phyloP scores from a whole-genome alignment of 2,888 invertebrate genomes.

The Antheraea yamamai region DNA sequence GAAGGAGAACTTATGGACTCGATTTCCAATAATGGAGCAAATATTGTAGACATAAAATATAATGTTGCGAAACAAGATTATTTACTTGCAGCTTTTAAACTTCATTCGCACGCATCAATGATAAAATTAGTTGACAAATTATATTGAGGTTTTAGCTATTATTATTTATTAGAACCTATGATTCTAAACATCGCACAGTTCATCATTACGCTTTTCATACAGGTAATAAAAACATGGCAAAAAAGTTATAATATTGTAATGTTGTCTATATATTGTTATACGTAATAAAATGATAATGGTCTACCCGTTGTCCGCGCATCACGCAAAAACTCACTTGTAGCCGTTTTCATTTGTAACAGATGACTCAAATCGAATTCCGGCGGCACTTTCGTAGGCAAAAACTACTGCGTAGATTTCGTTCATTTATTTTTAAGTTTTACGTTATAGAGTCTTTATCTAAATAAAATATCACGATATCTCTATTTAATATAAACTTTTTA shows the following conservation, averaged over 20 bases:
- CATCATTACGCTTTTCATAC: not conserved
- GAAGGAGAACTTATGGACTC: constrained; percentile 23
- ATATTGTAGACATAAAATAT: constrained; percentile 4
- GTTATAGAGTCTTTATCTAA: too few species aligned
- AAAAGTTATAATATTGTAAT: not conserved
- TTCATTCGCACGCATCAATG: not conserved
- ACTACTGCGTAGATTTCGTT: too few species aligned
- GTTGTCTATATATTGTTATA: too few species aligned
- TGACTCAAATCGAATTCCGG: too few species aligned
- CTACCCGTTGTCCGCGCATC: too few species aligned
- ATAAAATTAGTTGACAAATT: not conserved
- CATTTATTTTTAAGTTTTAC: too few species aligned
- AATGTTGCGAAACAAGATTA: constrained; percentile 8
- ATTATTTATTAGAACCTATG: not conserved
- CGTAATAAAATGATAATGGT: too few species aligned
- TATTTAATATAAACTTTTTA: too few species aligned
- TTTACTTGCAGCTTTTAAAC: not conserved
- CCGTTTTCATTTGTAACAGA: too few species aligned
- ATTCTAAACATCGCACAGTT: not conserved
- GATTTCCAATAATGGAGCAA: constrained; percentile 11
- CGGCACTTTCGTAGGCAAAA: too few species aligned
- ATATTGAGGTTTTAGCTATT: not conserved
- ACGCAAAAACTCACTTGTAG: too few species aligned
- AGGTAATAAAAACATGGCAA: not conserved
- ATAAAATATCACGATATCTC: too few species aligned